Conservation (phyloP, 2,888 invertebrate species). For the Thera britannica region DNA sequence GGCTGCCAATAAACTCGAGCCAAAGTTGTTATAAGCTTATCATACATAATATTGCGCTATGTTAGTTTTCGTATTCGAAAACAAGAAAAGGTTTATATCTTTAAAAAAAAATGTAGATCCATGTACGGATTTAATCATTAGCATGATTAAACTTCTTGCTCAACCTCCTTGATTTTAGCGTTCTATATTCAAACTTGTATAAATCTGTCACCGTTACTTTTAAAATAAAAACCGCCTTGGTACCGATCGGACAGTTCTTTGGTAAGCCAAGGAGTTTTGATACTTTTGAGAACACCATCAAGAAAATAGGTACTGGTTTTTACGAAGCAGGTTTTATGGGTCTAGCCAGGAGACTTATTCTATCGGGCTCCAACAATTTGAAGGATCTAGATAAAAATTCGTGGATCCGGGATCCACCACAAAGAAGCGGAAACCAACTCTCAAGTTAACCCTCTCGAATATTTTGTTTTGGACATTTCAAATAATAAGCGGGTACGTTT, state of each 20-base stretch:
- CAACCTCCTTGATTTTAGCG: no score
- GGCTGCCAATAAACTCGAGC: not conserved
- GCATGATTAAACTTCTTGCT: no score
- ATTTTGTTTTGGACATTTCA: conserved; percentile 65
- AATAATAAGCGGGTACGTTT: conserved; percentile 73
- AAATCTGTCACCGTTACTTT: no score
- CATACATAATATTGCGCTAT: not conserved
- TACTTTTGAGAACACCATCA: not conserved
- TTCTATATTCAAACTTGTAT: no score
- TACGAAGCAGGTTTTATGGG: not conserved
- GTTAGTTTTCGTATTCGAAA: not conserved
- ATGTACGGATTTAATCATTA: no score
- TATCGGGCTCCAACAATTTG: not conserved
- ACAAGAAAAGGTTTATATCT: no score
- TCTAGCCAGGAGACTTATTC: not conserved
- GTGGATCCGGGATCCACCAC: conserved; percentile 16
- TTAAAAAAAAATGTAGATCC: no score
- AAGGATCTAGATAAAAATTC: conserved; percentile 2
- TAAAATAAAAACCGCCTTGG: no score
- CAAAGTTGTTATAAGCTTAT: not conserved
- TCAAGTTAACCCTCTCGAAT: conserved; percentile 68
- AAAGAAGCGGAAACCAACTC: conserved; percentile 70
- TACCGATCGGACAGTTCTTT: no score
- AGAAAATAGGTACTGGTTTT: not conserved
- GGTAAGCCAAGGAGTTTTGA: not conserved